Base-by-base conservation (phyloP, 2,113 vertebrate species). In the Seriola aureovittata region DNA sequence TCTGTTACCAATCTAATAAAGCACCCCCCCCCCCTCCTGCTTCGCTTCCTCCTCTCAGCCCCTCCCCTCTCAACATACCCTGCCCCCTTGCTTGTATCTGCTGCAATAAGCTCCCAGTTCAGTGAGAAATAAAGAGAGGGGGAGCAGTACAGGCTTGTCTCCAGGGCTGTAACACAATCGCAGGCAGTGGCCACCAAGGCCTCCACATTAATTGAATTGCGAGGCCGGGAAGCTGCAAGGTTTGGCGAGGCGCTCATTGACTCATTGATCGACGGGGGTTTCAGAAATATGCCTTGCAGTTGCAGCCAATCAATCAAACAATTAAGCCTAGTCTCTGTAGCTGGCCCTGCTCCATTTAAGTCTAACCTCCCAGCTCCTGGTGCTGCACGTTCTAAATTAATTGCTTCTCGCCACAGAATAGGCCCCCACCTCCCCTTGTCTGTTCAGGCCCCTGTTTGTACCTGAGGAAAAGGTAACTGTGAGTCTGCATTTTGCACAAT, bases 261-360 rank as follows among this genome's bases (percentile, higher is more conserved):
- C 84, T 91, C 93, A 95, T 95, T 91, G 93, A 94, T 93, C 86
- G 88, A 80, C 74, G 62, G 89, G 90, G 89, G 83, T 78, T 85
- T 90, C 85, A 89, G 90, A 92, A 93, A 94, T 94, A 91, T 90
- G 90, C 88, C 89, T 88, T 12, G 79, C 87, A 90, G 94, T 93
- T 70, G 55, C 54, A 57, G 85, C 89, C 90, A 92, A 94, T 95
- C 94, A 95, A 95, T 95, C 95, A 95, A 94, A 93, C 93, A 93
- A 95, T 95, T 94, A 95, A 93, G 90, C 87, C 86, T 8, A 9
- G 82, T 84, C 82, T 89, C 86, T 91, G 72, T 85, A 60, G 87
- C 88, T 77, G 77, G 81, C 80, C 52, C 81, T 81, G 86, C 87
- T 91, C 92, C 86, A 85, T 91, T 93, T 94, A 93, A 85, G 89